Evolutionary conservation across 1,140 invertebrate species (phyloP).

Genomic region (Drosophila sproati): DNA sequence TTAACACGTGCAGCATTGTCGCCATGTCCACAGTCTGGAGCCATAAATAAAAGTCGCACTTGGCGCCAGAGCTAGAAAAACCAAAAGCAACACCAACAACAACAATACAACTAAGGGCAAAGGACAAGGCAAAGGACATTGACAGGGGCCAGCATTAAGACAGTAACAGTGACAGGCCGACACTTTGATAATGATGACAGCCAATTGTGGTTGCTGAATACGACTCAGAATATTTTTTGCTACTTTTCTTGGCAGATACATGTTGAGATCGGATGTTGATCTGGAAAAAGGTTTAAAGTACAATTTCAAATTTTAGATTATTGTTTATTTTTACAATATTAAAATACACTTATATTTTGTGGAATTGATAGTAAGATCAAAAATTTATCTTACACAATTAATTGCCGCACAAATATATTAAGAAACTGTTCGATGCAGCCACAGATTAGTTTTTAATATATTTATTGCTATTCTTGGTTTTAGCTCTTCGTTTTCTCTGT

Average conservation of each 20-base stretch:
- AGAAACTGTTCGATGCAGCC: too few relatives aligned
- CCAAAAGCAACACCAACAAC: not conserved
- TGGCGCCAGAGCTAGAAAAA: slow-evolving; percentile 6
- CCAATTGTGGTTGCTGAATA: slow-evolving; percentile 49
- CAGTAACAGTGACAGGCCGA: slow-evolving; percentile 26
- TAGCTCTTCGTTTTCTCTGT: not conserved
- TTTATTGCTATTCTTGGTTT: not conserved
- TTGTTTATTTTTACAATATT: too few relatives aligned
- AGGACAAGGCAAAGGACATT: slow-evolving; percentile 41
- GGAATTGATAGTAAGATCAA: too few relatives aligned
- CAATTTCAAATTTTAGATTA: too few relatives aligned
- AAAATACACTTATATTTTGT: too few relatives aligned
- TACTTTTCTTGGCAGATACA: too few relatives aligned
- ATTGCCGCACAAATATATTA: too few relatives aligned
- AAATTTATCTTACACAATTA: too few relatives aligned
- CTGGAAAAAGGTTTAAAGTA: too few relatives aligned
- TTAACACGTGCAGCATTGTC: slow-evolving; percentile 58
- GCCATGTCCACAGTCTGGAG: slow-evolving; percentile 12
- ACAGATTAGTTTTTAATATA: too few relatives aligned
- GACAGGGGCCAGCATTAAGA: slow-evolving; percentile 50
- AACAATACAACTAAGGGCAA: slow-evolving; percentile 11
- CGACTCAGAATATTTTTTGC: not conserved
- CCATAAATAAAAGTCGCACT: slow-evolving; percentile 68
- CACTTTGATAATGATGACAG: slow-evolving; percentile 60
- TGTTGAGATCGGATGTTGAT: too few relatives aligned